A percentile compares a stretch with the other conserved stretches of the same genome.
Evolutionary conservation across 2,797 vertebrate genomes (phyloP).

Genomic region (Sparidentex hasta): DNA sequence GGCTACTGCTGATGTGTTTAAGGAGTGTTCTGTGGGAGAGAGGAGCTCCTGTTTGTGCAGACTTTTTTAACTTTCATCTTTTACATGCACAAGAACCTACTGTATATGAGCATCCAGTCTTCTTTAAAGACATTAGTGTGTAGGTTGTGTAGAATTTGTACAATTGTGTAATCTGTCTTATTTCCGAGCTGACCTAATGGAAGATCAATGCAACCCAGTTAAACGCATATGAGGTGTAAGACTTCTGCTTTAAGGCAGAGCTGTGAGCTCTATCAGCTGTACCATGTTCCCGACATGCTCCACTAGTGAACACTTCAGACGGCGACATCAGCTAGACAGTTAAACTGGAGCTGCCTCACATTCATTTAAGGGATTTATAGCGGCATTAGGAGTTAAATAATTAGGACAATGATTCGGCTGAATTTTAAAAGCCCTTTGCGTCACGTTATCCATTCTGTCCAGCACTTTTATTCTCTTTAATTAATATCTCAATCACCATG

Average conservation of each 20-base stretch:
- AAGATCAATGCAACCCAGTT: slow-evolving; percentile 23
- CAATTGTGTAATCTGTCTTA: slow-evolving; percentile 18
- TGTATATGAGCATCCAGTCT: too few species aligned
- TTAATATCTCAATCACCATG: slow-evolving; percentile 39
- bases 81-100: too few species aligned
- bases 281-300: slow-evolving; percentile 37
- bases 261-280: neutral
- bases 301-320: slow-evolving; percentile 5
- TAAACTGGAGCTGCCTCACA: slow-evolving; percentile 4
- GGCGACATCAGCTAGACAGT: slow-evolving; percentile 1
- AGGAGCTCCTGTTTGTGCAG: too few species aligned
- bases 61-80: too few species aligned
- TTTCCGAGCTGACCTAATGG: slow-evolving; percentile 20
- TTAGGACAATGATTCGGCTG: slow-evolving; percentile 62
- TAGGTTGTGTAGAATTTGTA: too few species aligned
- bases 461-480: slow-evolving; percentile 43
- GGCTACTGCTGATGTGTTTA: too few species aligned
- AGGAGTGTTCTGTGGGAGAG: too few species aligned
- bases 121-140: too few species aligned
- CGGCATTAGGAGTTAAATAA: slow-evolving; percentile 60
- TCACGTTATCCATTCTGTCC: slow-evolving; percentile 21
- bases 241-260: slow-evolving; percentile 3
- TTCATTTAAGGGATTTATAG: slow-evolving; percentile 53
- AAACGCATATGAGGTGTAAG: neutral
- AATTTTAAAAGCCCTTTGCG: slow-evolving; percentile 58